A percentile compares a stretch with the other conserved stretches of the same genome.
Evolutionary conservation across 2,797 vertebrate genomes (phyloP).

Genomic region (Sebastes matsubarae): DNA sequence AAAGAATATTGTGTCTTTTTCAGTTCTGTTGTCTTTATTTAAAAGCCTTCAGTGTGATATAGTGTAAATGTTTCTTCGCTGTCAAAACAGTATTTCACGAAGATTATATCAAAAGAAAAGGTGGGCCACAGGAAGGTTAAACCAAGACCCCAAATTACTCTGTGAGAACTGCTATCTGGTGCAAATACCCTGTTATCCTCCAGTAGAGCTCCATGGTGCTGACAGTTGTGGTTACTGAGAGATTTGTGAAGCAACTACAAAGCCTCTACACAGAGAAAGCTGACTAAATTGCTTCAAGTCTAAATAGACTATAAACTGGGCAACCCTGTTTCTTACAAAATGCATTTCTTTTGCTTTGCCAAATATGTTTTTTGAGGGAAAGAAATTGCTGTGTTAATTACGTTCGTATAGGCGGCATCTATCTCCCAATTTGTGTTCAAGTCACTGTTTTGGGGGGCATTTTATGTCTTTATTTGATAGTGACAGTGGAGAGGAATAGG

Average conservation of each 20-base stretch:
- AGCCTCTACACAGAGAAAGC: neutral
- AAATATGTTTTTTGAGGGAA: neutral
- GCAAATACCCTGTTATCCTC: constrained; percentile 36
- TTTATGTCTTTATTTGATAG: no score
- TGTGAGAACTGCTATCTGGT: constrained; percentile 29
- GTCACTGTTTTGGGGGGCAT: neutral
- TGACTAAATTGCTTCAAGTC: neutral
- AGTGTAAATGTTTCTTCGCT: constrained; percentile 57
- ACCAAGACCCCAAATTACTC: constrained; percentile 39
- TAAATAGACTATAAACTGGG: neutral
- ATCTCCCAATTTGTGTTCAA: neutral
- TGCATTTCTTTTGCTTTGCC: neutral
- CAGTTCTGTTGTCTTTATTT: constrained; percentile 44
- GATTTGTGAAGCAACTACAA: constrained; percentile 26
- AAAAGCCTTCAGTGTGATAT: constrained; percentile 61
- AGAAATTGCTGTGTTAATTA: neutral
- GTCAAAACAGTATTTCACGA: constrained; percentile 64
- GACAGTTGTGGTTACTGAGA: constrained; percentile 26
- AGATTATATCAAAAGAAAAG: constrained; percentile 65
- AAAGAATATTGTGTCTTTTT: constrained; percentile 55
- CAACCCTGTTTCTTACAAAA: neutral
- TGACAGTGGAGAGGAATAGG: no score
- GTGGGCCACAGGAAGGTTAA: constrained; percentile 44
- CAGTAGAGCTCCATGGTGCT: constrained; percentile 1
- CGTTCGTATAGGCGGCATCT: neutral